These are phyloP conservation scores for Drosophila mettleri DNA, from an alignment of 2,888 invertebrate genomes.

Conservation along the genomic window DNA sequence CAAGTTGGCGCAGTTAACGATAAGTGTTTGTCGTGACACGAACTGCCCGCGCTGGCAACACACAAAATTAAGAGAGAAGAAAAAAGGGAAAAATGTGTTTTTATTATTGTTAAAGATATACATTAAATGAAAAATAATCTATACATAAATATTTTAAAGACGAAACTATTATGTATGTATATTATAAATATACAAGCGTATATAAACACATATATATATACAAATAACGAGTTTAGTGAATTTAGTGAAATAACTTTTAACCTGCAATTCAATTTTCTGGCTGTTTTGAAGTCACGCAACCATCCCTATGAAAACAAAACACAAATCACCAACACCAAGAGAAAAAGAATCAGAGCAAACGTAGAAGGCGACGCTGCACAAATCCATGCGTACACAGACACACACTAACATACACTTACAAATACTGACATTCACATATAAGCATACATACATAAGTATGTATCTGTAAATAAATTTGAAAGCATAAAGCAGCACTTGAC, in stretches of 20 bases:
- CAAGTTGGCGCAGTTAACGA: slow-evolving; percentile 38
- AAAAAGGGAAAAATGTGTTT: not conserved
- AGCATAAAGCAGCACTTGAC: slow-evolving; percentile 43
- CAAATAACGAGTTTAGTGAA: not conserved
- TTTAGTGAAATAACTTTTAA: not conserved
- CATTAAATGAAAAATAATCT: not conserved
- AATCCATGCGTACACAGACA: slow-evolving; percentile 9
- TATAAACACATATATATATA: not conserved
- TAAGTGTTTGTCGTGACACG: slow-evolving; percentile 42
- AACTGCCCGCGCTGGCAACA: slow-evolving; percentile 9
- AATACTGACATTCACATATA: not conserved
- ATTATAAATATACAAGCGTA: too few relatives aligned
- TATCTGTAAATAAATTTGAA: slow-evolving; percentile 52
- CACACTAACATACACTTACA: not conserved
- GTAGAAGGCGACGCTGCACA: slow-evolving; percentile 19
- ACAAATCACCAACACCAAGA: slow-evolving; percentile 3
- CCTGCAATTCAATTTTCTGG: not conserved
- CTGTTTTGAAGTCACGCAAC: slow-evolving; percentile 10
- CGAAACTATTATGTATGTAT: not conserved
- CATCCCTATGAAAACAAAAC: slow-evolving; percentile 21
- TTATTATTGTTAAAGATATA: not conserved
- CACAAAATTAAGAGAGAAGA: not conserved
- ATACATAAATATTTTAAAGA: not conserved
- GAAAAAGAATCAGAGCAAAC: slow-evolving; percentile 15
- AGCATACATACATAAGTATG: slow-evolving; percentile 11